phyloP scores from a whole-genome alignment of 2,888 invertebrate genomes.

The Dysmachus trigonus region DNA sequence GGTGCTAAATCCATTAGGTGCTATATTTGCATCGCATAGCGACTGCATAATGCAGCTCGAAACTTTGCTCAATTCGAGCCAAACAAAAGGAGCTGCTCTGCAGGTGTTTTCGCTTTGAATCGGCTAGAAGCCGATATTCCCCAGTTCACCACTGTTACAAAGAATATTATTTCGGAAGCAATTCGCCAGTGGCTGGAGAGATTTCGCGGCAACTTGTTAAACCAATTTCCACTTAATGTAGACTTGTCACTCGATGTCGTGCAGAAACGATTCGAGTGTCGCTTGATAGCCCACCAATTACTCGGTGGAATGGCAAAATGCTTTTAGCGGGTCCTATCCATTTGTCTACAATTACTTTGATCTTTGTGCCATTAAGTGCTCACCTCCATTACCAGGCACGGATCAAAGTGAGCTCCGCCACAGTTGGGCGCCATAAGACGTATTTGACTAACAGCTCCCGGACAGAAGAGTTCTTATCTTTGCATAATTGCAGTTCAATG shows the following conservation, averaged over 20 bases:
- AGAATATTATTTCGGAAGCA: not conserved
- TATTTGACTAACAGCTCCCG: constrained; percentile 35
- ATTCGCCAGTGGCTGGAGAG: not conserved
- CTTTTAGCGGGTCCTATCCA: constrained; percentile 22
- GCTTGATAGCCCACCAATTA: not conserved
- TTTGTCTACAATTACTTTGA: constrained; percentile 29
- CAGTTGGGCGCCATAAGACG: not conserved
- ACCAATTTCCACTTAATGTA: not conserved
- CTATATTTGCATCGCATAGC: constrained; percentile 39
- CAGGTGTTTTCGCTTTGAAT: not conserved
- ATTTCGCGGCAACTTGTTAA: not conserved
- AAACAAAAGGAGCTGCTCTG: not conserved
- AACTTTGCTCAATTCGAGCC: not conserved
- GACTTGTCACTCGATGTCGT: not conserved
- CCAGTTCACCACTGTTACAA: constrained; percentile 11
- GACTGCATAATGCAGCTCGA: constrained; percentile 13
- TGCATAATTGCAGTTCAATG: constrained; percentile 40
- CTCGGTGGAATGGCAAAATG: constrained; percentile 3
- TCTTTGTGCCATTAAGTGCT: constrained; percentile 28
- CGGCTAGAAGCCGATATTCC: not conserved
- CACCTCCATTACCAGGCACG: not conserved
- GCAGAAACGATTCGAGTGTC: not conserved
- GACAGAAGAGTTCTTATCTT: not conserved
- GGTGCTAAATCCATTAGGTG: constrained; percentile 41
- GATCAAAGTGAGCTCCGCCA: not conserved